Percentiles rank a stretch among this genome's conserved stretches.
Conservation (phyloP, 2,797 vertebrate species). For the Poecilia velifera region DNA sequence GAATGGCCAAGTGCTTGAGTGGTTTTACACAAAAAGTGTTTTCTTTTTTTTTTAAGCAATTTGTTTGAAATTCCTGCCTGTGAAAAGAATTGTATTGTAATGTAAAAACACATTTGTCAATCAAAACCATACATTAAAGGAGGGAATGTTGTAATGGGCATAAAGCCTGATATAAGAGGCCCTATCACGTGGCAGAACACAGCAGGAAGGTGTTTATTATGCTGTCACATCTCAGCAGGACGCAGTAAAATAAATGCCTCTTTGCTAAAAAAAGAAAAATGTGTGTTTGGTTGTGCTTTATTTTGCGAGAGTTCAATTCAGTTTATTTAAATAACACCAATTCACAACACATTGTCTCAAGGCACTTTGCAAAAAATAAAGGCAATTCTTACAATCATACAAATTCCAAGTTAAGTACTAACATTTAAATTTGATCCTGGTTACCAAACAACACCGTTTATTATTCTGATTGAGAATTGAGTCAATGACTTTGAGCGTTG, state of each 20-base stretch:
- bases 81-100: conserved; percentile 20
- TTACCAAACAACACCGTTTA: background rate
- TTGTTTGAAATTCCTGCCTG: conserved; percentile 28
- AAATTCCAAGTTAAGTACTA: background rate
- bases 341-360: background rate
- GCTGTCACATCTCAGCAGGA: conserved; percentile 24
- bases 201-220: conserved; percentile 18
- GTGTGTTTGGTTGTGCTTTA: conserved; percentile 27
- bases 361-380: background rate
- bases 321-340: background rate
- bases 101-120: conserved; percentile 45
- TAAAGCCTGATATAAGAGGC: conserved; percentile 22
- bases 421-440: background rate
- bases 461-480: background rate
- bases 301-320: conserved; percentile 35
- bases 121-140: conserved; percentile 32
- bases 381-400: background rate
- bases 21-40: conserved; percentile 17
- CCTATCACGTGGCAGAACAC: conserved; percentile 11
- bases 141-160: conserved; percentile 21
- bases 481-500: background rate
- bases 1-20: conserved; percentile 27
- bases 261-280: conserved; percentile 24
- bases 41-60: conserved; percentile 24
- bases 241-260: background rate